Percentiles rank a stretch among this genome's conserved stretches.
Conservation (phyloP, 2,797 vertebrate genomes). For the Ispidina lecontei region DNA sequence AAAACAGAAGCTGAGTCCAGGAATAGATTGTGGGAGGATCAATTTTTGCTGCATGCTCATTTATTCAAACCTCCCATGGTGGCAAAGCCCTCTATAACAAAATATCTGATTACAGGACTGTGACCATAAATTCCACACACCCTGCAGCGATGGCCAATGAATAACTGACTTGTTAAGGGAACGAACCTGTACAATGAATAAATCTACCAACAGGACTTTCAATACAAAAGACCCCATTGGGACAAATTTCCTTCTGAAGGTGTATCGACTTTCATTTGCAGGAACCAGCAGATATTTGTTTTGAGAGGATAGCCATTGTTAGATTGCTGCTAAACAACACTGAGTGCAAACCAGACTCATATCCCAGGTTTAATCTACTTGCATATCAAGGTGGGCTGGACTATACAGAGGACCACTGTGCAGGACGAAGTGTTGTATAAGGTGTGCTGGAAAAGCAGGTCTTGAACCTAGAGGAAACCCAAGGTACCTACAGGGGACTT, state of each 20-base stretch:
- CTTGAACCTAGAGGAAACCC: not conserved
- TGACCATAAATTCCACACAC: slow-evolving; percentile 46
- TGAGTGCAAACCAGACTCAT: not conserved
- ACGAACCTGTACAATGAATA: slow-evolving; percentile 50
- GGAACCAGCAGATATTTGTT: slow-evolving; percentile 56
- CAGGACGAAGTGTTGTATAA: not conserved
- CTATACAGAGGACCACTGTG: not conserved
- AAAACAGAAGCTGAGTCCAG: not conserved
- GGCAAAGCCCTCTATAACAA: slow-evolving; percentile 53
- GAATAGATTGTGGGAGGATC: slow-evolving; percentile 45
- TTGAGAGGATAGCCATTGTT: slow-evolving; percentile 18
- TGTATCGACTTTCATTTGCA: slow-evolving; percentile 50
- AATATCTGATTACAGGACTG: slow-evolving; percentile 64
- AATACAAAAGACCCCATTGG: slow-evolving; percentile 39
- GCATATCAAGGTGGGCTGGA: not conserved
- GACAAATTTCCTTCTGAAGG: slow-evolving; percentile 62
- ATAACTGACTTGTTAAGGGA: slow-evolving; percentile 69
- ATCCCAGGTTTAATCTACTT: not conserved
- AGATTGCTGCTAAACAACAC: not conserved
- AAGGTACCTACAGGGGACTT: not conserved
- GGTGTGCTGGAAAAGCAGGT: not conserved
- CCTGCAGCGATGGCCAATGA: slow-evolving; percentile 55
- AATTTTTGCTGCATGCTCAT: slow-evolving; percentile 61
- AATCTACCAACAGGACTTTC: slow-evolving; percentile 64
- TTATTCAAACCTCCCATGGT: slow-evolving; percentile 44